A percentile compares a stretch with the other conserved stretches of the same genome.
Evolutionary conservation across 2,888 invertebrate species (phyloP).

Genomic region (Harpalus rubripes): DNA sequence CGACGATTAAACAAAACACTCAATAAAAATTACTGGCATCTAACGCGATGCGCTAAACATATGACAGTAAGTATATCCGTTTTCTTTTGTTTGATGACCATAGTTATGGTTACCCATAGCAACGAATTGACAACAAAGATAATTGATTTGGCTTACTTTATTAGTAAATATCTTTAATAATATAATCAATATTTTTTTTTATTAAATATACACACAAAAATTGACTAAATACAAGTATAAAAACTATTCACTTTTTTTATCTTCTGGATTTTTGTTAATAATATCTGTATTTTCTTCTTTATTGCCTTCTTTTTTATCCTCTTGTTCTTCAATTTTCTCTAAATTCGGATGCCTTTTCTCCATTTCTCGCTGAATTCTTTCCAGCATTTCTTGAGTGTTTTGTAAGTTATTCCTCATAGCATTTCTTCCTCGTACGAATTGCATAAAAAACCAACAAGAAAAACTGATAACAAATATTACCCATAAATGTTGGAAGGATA

Average conservation of each 20-base stretch:
- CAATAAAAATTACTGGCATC: conserved; percentile 10
- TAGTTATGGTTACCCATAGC: conserved; percentile 60
- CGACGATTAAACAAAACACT: conserved; percentile 1
- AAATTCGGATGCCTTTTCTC: conserved; percentile 7
- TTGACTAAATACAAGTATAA: conserved; percentile 22
- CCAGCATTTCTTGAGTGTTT: conserved; percentile 75
- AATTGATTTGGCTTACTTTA: conserved; percentile 56
- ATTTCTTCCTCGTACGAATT: conserved; percentile 73
- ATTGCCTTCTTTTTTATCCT: conserved; percentile 54
- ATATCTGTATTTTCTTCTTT: conserved; percentile 30
- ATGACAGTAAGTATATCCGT: conserved; percentile 38
- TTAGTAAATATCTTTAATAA: conserved; percentile 8
- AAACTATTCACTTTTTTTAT: conserved; percentile 69
- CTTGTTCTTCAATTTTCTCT: conserved; percentile 72
- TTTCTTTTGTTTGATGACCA: conserved; percentile 45
- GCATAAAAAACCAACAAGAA: conserved; percentile 73
- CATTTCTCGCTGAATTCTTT: conserved; percentile 72
- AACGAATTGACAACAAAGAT: conserved; percentile 59
- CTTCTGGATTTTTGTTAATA: conserved; percentile 53
- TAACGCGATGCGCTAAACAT: conserved; percentile 15
- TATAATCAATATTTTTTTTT: conserved; percentile 35
- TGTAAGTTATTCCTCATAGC: conserved; percentile 74
- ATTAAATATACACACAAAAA: conserved; percentile 10
- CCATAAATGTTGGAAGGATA: conserved; percentile 69
- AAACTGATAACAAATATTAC: conserved; percentile 73